A percentile compares a stretch with the other conserved stretches of the same genome.
Evolutionary conservation across 2,888 invertebrate genomes (phyloP).

Genomic region (Cataglyphis cursor): DNA sequence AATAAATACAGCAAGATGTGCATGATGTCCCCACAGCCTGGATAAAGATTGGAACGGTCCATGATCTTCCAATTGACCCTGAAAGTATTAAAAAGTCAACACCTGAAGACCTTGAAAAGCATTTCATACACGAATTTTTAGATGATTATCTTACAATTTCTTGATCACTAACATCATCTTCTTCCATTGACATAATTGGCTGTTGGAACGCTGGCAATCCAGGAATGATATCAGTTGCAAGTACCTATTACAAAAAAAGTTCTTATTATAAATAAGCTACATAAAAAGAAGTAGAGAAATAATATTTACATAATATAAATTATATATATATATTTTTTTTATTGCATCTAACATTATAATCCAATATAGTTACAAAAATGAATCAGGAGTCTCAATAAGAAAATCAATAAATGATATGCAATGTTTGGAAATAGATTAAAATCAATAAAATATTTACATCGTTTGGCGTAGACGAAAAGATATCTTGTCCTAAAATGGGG

Average conservation of each 20-base stretch:
- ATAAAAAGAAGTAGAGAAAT: neutral
- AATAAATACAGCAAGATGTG: conserved; percentile 97
- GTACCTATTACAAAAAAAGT: conserved; percentile 57
- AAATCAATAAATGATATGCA: neutral
- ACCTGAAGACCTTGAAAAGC: neutral
- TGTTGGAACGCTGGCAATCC: conserved; percentile 88
- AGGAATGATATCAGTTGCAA: conserved; percentile 81
- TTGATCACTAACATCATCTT: conserved; percentile 96
- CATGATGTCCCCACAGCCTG: conserved; percentile 94
- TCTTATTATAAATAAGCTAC: conserved; percentile 32
- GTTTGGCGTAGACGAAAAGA: conserved; percentile 79
- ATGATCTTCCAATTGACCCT: conserved; percentile 93
- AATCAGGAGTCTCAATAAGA: neutral
- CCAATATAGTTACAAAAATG: neutral
- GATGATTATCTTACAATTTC: conserved; percentile 90
- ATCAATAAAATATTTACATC: conserved; percentile 75
- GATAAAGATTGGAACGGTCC: conserved; percentile 96
- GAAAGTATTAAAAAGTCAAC: conserved; percentile 74
- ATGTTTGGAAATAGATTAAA: neutral
- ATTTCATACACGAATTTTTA: conserved; percentile 10
- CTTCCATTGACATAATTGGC: conserved; percentile 98
- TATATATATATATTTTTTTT: neutral
- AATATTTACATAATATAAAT: conserved; percentile 8
- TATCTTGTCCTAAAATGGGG: conserved; percentile 83
- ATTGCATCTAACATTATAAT: neutral